Evolutionary conservation across 2,113 vertebrate species (phyloP).

Genomic region (Campylomormyrus numenius): DNA sequence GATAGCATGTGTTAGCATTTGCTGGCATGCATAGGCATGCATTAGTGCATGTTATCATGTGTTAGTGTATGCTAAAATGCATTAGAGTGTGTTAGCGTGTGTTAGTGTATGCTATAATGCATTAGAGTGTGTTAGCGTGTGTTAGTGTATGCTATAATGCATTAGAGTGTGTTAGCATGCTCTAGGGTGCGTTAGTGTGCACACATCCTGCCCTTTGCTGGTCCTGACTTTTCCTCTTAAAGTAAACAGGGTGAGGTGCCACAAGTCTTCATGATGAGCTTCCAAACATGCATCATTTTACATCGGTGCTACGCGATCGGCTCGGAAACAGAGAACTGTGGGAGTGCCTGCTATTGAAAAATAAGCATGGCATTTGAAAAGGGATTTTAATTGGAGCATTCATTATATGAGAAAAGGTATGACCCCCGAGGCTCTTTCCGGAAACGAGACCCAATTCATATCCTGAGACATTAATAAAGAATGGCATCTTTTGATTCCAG

Average conservation of each 20-base stretch:
- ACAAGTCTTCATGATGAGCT: not conserved
- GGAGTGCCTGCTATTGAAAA: not conserved
- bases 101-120: not conserved
- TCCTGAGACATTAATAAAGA: conserved; percentile 9
- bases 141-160: not conserved
- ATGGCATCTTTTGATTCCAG: conserved; percentile 14
- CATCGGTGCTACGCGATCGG: not conserved
- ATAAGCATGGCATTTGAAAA: not conserved
- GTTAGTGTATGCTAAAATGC: not conserved
- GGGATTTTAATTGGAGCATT: conserved; percentile 18
- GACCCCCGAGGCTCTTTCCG: not conserved
- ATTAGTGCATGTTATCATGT: not conserved
- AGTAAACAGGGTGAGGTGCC: not conserved
- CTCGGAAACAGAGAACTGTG: not conserved
- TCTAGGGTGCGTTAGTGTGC: not conserved
- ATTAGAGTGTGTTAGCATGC: not conserved
- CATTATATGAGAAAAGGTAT: conserved; percentile 6
- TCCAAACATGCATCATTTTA: not conserved
- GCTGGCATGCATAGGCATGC: too few species aligned
- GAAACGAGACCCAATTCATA: conserved; percentile 5
- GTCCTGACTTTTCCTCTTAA: not conserved
- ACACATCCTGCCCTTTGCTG: not conserved
- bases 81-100: not conserved
- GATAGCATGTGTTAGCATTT: not conserved
- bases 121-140: not conserved